Evolutionary conservation across 2,113 vertebrate species (phyloP).

Genomic region (Sula dactylatra): DNA sequence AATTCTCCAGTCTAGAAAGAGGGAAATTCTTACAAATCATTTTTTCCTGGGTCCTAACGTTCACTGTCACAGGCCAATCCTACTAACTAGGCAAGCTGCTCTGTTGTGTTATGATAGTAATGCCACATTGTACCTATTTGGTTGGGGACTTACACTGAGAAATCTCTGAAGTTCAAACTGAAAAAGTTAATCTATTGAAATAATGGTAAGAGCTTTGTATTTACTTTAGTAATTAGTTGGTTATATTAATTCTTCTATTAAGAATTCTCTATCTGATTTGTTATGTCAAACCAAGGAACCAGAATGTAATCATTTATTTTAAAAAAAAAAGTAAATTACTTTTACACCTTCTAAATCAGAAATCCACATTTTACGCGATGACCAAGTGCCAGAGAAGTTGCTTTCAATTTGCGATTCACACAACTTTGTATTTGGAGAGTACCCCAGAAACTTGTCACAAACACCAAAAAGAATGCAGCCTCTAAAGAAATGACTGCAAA

Average conservation of each 20-base stretch:
- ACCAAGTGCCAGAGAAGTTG: background rate
- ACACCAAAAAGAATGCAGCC: background rate
- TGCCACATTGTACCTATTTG: background rate
- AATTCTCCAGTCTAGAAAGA: background rate
- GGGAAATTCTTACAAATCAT: background rate
- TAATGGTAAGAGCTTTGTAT: background rate
- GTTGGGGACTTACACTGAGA: background rate
- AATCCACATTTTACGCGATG: background rate
- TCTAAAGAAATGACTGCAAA: background rate
- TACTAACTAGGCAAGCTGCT: background rate
- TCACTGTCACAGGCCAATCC: background rate
- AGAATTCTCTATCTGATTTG: background rate
- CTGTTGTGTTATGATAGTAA: accelerated
- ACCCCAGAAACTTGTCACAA: background rate
- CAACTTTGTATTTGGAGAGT: background rate
- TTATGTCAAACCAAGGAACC: background rate
- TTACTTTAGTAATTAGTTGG: background rate
- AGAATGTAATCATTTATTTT: background rate
- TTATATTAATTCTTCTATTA: background rate
- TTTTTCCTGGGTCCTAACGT: background rate
- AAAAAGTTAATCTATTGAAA: background rate
- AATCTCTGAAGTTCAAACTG: background rate
- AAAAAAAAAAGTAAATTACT: background rate
- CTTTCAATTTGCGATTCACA: background rate
- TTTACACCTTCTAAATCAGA: background rate